Evolutionary conservation across 2,797 vertebrate species (phyloP), one percentile per base, ranked within the genome.

Genomic region (Enteromius viviparus): DNA sequence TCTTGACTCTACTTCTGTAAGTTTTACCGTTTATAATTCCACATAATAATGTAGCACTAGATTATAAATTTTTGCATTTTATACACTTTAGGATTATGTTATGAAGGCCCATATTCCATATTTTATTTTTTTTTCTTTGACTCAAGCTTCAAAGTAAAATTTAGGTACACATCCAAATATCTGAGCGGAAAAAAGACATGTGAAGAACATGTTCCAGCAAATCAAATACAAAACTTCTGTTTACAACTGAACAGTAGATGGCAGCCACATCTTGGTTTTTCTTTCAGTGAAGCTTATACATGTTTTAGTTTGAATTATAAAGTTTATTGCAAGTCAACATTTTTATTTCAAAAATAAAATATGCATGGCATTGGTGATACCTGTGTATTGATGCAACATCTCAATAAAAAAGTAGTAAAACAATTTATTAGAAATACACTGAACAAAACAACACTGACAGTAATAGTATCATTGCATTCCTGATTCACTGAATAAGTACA

Each of bases 171-270:
- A n/a, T 49, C 14, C 0, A 72, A 4, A 47, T 64, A 49, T 34
- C 26, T 2, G 2, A 58, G 51, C 42, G 21, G 37, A 11, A 14
- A 42, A 60, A 53, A 69, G 21, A 23, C 15, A 21, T 17, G 14
- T 12, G 34, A 47, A 72, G 7, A 9, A 37, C 2, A 53, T 26
- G n/a, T n/a, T 42, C 64, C 55, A 47, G 47, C 49, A 37, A 45
- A 64, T 42, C 40, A 42, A 37, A 32, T 26, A 21, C 8, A 74
- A 26, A 66, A 19, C 17, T 76, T 66, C 17, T 81, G 62, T 55
- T 82, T 34, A 76, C 71, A 76, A 49, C 62, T 62, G 29, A 83
- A 78, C 82, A 78, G 75, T 51, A 83, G 82, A 62, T 78, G 82
- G 82, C 82, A 62, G 66, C 71, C 66, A 49, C 40, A 71, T 62